phyloP scores from a whole-genome alignment of 2,797 vertebrate genomes.

The Denticeps clupeoides region DNA sequence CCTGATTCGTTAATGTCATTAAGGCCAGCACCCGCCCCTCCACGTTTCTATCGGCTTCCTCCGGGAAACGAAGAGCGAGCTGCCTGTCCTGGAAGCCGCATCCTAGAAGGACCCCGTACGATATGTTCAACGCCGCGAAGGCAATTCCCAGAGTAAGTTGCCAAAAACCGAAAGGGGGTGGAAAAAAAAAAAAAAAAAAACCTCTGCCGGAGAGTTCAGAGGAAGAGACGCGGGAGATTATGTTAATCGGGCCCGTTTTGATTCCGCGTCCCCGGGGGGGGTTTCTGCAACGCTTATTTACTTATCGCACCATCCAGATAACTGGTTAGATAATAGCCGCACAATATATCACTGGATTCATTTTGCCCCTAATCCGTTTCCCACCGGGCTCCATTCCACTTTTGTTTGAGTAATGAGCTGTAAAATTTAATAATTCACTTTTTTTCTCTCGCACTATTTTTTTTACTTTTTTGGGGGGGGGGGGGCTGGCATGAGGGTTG shows the following conservation, averaged over 20 bases:
- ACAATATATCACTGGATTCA: slow-evolving; percentile 34
- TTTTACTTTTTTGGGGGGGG: too few species aligned
- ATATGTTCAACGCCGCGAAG: too few species aligned
- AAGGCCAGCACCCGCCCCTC: slow-evolving; percentile 3
- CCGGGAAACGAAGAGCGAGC: too few species aligned
- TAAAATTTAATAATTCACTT: slow-evolving; percentile 38
- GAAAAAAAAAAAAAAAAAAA: not conserved
- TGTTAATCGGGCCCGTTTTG: slow-evolving; percentile 31
- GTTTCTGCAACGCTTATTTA: slow-evolving; percentile 36
- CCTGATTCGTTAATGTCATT: slow-evolving; percentile 1
- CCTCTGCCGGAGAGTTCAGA: slow-evolving; percentile 1
- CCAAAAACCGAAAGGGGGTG: slow-evolving; percentile 6
- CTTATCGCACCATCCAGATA: slow-evolving; percentile 39
- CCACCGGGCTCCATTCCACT: slow-evolving; percentile 29
- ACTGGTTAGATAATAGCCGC: slow-evolving; percentile 31
- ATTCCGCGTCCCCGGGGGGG: slow-evolving; percentile 27
- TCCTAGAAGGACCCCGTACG: too few species aligned
- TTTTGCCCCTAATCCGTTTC: slow-evolving; percentile 36
- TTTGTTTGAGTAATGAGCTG: slow-evolving; percentile 40
- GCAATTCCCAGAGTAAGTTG: too few species aligned
- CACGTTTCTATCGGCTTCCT: too few species aligned
- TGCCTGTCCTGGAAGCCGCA: too few species aligned
- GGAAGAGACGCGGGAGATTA: slow-evolving; percentile 23
- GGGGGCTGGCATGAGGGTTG: too few species aligned
- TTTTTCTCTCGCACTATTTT: slow-evolving; percentile 11